Conservation (phyloP, 2,888 invertebrate species). For the Megalurothrips usitatus region DNA sequence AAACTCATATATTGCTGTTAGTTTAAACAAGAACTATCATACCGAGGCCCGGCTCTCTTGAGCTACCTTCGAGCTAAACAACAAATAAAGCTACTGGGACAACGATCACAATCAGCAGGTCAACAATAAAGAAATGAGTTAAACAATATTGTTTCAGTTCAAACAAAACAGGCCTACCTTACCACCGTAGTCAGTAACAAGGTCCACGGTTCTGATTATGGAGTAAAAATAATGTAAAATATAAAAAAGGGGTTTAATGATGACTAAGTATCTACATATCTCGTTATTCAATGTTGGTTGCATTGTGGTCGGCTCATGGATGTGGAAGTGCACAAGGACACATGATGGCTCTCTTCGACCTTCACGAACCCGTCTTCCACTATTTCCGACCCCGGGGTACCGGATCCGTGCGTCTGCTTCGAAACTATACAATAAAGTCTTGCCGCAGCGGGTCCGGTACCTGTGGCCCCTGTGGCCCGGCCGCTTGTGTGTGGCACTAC, state of each 20-base stretch:
- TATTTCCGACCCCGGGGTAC: neutral
- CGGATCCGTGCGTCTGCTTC: neutral
- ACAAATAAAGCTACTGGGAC: neutral
- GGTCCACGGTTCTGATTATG: neutral
- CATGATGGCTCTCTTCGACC: neutral
- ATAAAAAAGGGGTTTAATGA: neutral
- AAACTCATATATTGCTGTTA: neutral
- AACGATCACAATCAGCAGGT: neutral
- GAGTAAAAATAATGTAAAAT: slow-evolving; percentile 2
- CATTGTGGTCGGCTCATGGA: neutral
- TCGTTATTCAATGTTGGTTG: neutral
- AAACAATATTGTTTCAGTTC: neutral
- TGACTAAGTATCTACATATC: slow-evolving; percentile 1
- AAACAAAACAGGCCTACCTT: slow-evolving; percentile 10
- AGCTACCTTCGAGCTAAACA: neutral
- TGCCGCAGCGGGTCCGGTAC: neutral
- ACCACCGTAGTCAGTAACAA: slow-evolving; percentile 7
- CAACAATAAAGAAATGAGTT: neutral
- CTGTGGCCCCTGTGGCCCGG: neutral
- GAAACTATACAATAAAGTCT: neutral
- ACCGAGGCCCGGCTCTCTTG: neutral
- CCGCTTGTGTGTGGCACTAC: no score
- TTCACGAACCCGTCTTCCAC: neutral
- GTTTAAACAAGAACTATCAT: neutral
- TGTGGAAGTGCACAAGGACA: neutral